A percentile compares a stretch with the other conserved stretches of the same genome.
Evolutionary conservation across 1,140 invertebrate species (phyloP).

Genomic region (Drosophila cardini): DNA sequence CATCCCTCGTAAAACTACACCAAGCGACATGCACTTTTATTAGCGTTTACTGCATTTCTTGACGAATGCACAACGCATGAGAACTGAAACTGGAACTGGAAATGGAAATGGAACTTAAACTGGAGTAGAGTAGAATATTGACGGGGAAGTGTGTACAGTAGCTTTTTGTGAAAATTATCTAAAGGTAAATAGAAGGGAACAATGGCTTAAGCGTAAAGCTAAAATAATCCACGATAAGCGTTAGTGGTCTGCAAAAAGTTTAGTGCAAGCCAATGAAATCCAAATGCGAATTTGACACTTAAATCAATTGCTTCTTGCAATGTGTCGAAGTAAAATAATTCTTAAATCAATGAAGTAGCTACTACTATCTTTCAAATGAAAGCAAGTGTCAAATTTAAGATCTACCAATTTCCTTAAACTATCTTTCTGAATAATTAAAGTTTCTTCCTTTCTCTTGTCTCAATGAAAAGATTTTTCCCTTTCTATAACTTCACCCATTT

Average conservation of each 20-base stretch:
- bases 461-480: background rate
- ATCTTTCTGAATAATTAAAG: no score
- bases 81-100: no score
- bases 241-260: constrained; percentile 57
- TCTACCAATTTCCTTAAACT: no score
- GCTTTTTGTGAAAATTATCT: constrained; percentile 44
- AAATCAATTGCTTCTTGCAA: constrained; percentile 14
- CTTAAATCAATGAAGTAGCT: background rate
- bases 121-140: background rate
- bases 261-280: constrained; percentile 74
- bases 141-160: constrained; percentile 20
- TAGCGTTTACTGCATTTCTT: constrained; percentile 77
- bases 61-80: constrained; percentile 64
- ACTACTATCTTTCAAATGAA: background rate
- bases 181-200: constrained; percentile 20
- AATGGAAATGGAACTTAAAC: no score
- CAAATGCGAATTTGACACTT: constrained; percentile 54
- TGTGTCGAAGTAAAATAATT: background rate
- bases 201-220: constrained; percentile 26
- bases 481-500: constrained; percentile 5
- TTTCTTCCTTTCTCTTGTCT: no score
- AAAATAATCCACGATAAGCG: constrained; percentile 41
- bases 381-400: background rate
- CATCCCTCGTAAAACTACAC: constrained; percentile 59
- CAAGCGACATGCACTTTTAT: constrained; percentile 81